Evolutionary conservation across 2,797 vertebrate genomes (phyloP).

Genomic region (Pteropus rufus): DNA sequence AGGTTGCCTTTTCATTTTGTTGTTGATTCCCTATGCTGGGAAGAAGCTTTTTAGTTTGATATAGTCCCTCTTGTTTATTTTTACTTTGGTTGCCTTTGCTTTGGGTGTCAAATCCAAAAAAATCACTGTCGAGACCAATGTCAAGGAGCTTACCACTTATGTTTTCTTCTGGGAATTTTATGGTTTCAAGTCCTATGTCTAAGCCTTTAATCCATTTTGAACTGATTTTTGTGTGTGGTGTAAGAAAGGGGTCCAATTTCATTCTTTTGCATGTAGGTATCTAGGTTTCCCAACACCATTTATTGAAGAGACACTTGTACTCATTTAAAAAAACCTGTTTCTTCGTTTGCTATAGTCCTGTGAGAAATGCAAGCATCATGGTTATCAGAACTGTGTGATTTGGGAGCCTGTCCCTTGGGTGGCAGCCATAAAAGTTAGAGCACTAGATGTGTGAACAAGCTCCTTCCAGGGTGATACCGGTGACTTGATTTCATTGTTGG

Average conservation of each 20-base stretch:
- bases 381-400: background rate
- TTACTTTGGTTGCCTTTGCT: background rate
- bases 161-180: background rate
- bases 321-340: background rate
- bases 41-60: background rate
- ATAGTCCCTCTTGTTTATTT: background rate
- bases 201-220: background rate
- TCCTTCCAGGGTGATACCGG: background rate
- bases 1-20: background rate
- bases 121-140: background rate
- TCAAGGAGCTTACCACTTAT: background rate
- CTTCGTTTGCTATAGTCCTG: background rate
- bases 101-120: background rate
- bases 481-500: background rate
- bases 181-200: background rate
- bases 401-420: background rate
- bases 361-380: background rate
- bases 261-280: background rate
- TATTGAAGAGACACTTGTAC: background rate
- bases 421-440: background rate
- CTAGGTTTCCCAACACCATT: background rate
- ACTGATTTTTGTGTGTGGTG: background rate
- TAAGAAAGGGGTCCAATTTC: background rate
- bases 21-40: background rate
- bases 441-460: background rate